A percentile compares a stretch with the other conserved stretches of the same genome.
phyloP scores from a whole-genome alignment of 2,797 vertebrate species.

The Loriculus beryllinus region DNA sequence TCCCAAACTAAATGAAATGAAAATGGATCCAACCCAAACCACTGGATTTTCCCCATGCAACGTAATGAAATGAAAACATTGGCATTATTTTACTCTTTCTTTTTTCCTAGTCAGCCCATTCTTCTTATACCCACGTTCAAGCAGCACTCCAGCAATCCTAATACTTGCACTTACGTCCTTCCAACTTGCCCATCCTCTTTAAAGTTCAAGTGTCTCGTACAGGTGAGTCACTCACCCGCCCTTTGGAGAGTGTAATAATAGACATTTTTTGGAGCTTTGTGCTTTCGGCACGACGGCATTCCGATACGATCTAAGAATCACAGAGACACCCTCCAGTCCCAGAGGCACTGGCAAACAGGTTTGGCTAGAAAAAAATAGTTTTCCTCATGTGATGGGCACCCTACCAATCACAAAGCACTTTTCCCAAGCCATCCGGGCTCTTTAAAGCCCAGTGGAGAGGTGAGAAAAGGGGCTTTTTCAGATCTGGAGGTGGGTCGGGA shows the following conservation, averaged over 20 bases:
- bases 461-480: background rate
- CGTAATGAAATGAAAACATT: background rate
- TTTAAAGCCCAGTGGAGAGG: slow-evolving; percentile 21
- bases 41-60: background rate
- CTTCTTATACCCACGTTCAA: background rate
- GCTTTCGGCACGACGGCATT: slow-evolving; percentile 34
- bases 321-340: slow-evolving; percentile 50
- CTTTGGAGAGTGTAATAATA: slow-evolving; percentile 13
- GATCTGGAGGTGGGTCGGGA: background rate
- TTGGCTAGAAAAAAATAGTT: slow-evolving; percentile 53
- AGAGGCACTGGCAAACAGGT: slow-evolving; percentile 56
- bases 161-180: background rate
- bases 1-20: background rate
- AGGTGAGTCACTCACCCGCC: slow-evolving; percentile 57
- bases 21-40: background rate
- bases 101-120: background rate
- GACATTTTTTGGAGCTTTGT: slow-evolving; percentile 55
- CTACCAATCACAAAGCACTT: slow-evolving; percentile 67
- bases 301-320: slow-evolving; percentile 46
- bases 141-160: background rate
- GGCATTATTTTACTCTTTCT: background rate
- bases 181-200: slow-evolving; percentile 22
- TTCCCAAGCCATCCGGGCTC: background rate
- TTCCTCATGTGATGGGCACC: slow-evolving; percentile 61
- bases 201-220: slow-evolving; percentile 14